Percentiles rank a stretch among this genome's conserved stretches.
Evolutionary conservation across 2,797 vertebrate species (phyloP).

Genomic region (Neopelma chrysocephalum): DNA sequence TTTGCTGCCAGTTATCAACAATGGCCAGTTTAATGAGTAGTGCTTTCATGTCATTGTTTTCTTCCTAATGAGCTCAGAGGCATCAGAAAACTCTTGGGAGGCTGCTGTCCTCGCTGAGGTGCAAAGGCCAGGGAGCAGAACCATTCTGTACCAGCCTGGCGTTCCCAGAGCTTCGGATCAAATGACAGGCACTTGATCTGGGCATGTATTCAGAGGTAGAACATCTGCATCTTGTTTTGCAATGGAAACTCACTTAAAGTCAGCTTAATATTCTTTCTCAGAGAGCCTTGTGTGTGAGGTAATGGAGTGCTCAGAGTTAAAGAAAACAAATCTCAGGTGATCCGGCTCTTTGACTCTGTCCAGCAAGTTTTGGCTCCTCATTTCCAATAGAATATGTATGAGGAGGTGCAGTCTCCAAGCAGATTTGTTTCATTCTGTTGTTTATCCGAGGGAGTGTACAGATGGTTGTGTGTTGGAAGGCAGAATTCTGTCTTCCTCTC

Average conservation of each 20-base stretch:
- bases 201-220: not conserved
- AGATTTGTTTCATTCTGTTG: conserved; percentile 1
- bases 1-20: not conserved
- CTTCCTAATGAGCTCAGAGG: conserved; percentile 33
- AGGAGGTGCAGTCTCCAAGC: not conserved
- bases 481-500: conserved; percentile 32
- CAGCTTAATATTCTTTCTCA: not conserved
- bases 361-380: not conserved
- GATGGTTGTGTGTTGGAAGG: conserved; percentile 38
- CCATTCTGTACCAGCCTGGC: conserved; percentile 2
- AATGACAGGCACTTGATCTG: conserved; percentile 25
- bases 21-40: not conserved
- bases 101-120: not conserved
- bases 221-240: conserved; percentile 61
- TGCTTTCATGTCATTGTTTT: conserved; percentile 2
- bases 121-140: conserved; percentile 22
- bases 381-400: conserved; percentile 23
- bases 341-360: not conserved
- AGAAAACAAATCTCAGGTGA: conserved; percentile 50
- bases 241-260: conserved; percentile 20
- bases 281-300: not conserved
- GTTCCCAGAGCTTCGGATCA: conserved; percentile 22
- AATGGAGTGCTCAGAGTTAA: not conserved
- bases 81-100: not conserved
- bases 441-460: conserved; percentile 4